Conservation (phyloP, 92 coral and sea anemone species). For the Palythoa grandis region DNA sequence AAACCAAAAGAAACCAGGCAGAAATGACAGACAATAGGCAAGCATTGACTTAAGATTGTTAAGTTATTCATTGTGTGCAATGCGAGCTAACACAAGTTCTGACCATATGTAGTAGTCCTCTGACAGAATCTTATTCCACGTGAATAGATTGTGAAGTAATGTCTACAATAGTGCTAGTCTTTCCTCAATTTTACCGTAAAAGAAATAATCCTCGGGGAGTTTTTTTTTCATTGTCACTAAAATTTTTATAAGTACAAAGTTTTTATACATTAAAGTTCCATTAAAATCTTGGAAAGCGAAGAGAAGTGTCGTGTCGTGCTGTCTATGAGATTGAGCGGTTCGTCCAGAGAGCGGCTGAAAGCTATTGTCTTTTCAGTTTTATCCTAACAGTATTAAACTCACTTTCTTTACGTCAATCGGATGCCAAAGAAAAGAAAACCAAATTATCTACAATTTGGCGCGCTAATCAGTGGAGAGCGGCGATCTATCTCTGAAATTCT, state of each 20-base stretch:
- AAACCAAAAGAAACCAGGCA: neutral
- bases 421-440: too few relatives aligned
- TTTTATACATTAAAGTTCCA: constrained; percentile 78
- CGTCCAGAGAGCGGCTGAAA: too few relatives aligned
- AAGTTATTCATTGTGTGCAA: neutral
- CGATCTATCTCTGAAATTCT: too few relatives aligned
- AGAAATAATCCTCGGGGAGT: constrained; percentile 36
- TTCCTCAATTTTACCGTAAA: constrained; percentile 9
- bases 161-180: constrained; percentile 3
- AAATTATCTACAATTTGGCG: too few relatives aligned
- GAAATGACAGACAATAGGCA: constrained; percentile 16
- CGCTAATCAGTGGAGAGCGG: too few relatives aligned
- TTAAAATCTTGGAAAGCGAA: constrained; percentile 68
- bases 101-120: constrained; percentile 15
- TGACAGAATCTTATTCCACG: constrained; percentile 15
- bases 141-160: constrained; percentile 12
- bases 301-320: neutral
- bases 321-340: neutral
- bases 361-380: too few relatives aligned
- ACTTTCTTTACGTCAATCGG: too few relatives aligned
- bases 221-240: constrained; percentile 58
- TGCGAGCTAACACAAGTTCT: neutral
- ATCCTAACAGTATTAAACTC: too few relatives aligned
- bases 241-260: constrained; percentile 78
- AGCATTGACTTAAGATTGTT: neutral